Evolutionary conservation across 1,140 invertebrate species (phyloP).

Genomic region (Drosophila tristis): DNA sequence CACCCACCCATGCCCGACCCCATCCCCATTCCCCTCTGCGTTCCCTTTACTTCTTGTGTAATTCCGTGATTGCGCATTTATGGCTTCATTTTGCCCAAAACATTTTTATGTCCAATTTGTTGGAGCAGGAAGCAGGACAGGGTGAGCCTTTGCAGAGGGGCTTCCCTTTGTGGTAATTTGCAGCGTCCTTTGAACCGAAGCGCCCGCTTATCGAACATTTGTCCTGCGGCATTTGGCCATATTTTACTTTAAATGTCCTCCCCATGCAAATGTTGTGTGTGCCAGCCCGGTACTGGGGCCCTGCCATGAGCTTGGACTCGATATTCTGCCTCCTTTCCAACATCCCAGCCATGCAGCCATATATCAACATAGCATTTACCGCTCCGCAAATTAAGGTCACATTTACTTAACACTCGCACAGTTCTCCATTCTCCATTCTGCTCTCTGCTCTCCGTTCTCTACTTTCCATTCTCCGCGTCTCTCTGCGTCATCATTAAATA

Average conservation of each 20-base stretch:
- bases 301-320: constrained; percentile 10
- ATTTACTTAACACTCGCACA: constrained; percentile 56
- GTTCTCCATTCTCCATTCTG: constrained; percentile 1
- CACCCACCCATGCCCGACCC: neutral
- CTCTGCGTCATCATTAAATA: constrained; percentile 67
- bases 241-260: constrained; percentile 77
- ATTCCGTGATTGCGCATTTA: constrained; percentile 83
- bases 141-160: neutral
- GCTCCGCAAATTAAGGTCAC: constrained; percentile 74
- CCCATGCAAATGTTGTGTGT: constrained; percentile 69
- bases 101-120: constrained; percentile 73
- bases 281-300: neutral
- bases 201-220: constrained; percentile 61
- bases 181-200: constrained; percentile 65
- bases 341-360: constrained; percentile 59
- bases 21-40: too few species aligned
- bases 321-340: constrained; percentile 27
- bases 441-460: neutral
- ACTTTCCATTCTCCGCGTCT: neutral
- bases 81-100: constrained; percentile 77
- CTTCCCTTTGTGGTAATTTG: constrained; percentile 65
- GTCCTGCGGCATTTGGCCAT: constrained; percentile 65
- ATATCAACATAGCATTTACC: constrained; percentile 71
- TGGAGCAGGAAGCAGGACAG: neutral
- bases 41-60: constrained; percentile 52